phyloP scores from a whole-genome alignment of 2,113 vertebrate species.

The Caranx melampygus region DNA sequence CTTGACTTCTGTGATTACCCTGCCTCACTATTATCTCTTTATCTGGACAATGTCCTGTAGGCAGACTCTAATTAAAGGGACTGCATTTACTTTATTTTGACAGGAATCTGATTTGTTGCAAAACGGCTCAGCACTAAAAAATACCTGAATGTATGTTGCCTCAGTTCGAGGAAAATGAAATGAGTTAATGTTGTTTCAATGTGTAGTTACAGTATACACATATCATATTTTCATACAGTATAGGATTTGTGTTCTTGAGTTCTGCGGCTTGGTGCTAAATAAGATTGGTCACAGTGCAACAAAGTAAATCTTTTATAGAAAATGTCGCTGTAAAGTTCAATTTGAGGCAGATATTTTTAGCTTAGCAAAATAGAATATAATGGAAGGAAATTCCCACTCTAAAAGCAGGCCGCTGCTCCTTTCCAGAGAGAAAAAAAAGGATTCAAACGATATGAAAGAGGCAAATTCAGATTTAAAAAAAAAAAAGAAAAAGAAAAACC shows the following conservation, averaged over 20 bases:
- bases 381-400: conserved; percentile 76
- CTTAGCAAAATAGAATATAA: conserved; percentile 72
- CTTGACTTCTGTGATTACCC: conserved; percentile 44
- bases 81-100: conserved; percentile 16
- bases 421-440: conserved; percentile 56
- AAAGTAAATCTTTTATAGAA: conserved; percentile 63
- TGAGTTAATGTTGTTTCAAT: conserved; percentile 21
- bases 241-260: conserved; percentile 18
- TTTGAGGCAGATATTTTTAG: conserved; percentile 75
- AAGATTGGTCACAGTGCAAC: conserved; percentile 48
- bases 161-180: neutral
- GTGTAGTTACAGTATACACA: conserved; percentile 7
- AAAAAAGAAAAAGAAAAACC: conserved; percentile 30
- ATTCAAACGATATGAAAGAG: conserved; percentile 66
- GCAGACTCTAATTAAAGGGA: conserved; percentile 11
- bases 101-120: conserved; percentile 11
- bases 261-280: conserved; percentile 45
- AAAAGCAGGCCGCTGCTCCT: conserved; percentile 52
- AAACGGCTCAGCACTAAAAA: conserved; percentile 16
- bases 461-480: conserved; percentile 47
- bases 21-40: conserved; percentile 55
- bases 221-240: conserved; percentile 6
- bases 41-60: conserved; percentile 39
- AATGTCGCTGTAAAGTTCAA: conserved; percentile 60
- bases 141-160: conserved; percentile 3